Percentiles rank a stretch among this genome's conserved stretches.
Evolutionary conservation across 2,797 vertebrate species (phyloP).

Genomic region (Cirrhinus molitorella): DNA sequence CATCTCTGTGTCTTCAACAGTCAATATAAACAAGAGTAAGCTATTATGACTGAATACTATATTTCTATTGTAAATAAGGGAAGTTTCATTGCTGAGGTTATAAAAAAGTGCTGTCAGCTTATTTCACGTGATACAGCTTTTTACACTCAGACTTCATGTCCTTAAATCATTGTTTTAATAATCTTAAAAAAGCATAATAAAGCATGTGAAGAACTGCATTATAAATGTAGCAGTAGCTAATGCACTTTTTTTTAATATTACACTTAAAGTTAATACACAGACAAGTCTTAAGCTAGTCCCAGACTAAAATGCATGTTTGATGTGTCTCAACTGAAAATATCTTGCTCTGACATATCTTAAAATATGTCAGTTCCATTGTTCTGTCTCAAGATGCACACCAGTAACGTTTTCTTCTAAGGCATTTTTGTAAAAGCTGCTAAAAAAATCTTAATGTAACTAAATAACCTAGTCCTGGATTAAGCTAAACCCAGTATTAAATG

Average conservation of each 20-base stretch:
- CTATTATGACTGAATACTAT: not conserved
- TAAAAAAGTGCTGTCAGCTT: not conserved
- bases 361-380: too few species aligned
- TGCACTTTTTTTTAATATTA: not conserved
- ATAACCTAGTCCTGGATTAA: too few species aligned
- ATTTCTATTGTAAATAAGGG: not conserved
- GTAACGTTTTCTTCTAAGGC: too few species aligned
- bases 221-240: not conserved
- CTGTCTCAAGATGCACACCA: too few species aligned
- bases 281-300: too few species aligned
- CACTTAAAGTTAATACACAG: too few species aligned
- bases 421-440: too few species aligned
- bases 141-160: not conserved
- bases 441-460: too few species aligned
- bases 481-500: too few species aligned
- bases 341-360: too few species aligned
- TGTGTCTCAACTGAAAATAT: too few species aligned
- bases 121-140: not conserved
- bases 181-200: not conserved
- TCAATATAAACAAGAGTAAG: not conserved
- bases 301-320: too few species aligned
- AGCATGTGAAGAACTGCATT: not conserved
- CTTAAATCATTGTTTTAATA: not conserved
- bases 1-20: not conserved
- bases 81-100: not conserved